These are phyloP conservation scores for Drosophila oshimai DNA, from an alignment of 1,140 invertebrate genomes.

Conservation along the genomic window DNA sequence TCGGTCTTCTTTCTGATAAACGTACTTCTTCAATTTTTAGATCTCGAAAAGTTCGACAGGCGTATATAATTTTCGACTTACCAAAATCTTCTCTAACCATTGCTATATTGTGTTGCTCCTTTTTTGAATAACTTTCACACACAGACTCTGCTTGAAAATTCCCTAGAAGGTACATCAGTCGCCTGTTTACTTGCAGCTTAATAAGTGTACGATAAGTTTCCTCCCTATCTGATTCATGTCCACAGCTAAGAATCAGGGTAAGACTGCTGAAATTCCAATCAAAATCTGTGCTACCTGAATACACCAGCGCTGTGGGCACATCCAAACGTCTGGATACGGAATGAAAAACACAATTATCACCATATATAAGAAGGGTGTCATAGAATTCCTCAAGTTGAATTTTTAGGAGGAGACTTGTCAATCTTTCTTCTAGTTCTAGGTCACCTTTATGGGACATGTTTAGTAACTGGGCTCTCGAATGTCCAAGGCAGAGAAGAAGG, in stretches of 20 bases:
- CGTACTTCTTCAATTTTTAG: constrained; percentile 1
- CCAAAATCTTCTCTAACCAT: constrained; percentile 1
- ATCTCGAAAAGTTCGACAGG: constrained; percentile 26
- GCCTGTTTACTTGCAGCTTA: constrained; percentile 28
- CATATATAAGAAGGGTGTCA: constrained; percentile 38
- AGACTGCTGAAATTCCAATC: constrained; percentile 39
- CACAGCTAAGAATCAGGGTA: constrained; percentile 34
- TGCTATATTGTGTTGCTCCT: constrained; percentile 48
- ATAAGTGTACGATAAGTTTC: constrained; percentile 10
- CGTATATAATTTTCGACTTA: not conserved
- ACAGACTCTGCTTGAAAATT: no score
- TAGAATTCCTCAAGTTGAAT: constrained; percentile 23
- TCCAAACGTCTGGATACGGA: not conserved
- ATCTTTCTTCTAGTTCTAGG: not conserved
- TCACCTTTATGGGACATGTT: not conserved
- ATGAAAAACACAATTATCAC: constrained; percentile 26
- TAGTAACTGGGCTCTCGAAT: not conserved
- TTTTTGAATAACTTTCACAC: no score
- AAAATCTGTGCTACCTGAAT: constrained; percentile 1
- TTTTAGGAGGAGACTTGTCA: constrained; percentile 7
- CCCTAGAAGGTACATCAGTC: constrained; percentile 22
- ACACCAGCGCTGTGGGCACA: constrained; percentile 13
- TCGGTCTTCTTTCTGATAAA: not conserved
- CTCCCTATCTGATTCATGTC: constrained; percentile 7
- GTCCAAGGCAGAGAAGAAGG: constrained; percentile 1